Evolutionary conservation across 2,113 vertebrate species (phyloP).

Genomic region (Oceanodroma tethys): DNA sequence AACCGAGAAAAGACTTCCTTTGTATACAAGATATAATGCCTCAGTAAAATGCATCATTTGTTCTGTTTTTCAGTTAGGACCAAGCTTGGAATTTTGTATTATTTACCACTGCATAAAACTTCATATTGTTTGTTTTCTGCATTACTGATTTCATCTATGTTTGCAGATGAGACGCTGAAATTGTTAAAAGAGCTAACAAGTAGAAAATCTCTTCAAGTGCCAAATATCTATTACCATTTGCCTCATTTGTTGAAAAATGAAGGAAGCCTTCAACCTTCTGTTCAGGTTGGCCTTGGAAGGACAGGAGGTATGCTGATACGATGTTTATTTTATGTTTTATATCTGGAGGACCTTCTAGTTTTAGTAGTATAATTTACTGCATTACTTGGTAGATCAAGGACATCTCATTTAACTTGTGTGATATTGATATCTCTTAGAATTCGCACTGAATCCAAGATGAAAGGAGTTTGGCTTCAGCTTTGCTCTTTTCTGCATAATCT

Average conservation of each 20-base stretch:
- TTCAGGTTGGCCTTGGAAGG: constrained; percentile 90
- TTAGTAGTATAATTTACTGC: background rate
- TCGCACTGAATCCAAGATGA: background rate
- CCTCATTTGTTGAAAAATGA: constrained; percentile 97
- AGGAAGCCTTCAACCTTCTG: constrained; percentile 93
- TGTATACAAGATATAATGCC: background rate
- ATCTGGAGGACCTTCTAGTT: background rate
- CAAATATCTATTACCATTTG: constrained; percentile 98
- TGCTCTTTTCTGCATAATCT: constrained; percentile 17
- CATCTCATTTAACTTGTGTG: background rate
- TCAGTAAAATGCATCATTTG: background rate
- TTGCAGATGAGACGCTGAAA: constrained; percentile 92
- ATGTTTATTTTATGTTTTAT: background rate
- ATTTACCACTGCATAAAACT: background rate
- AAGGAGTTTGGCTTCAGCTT: constrained; percentile 14
- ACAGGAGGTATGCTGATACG: constrained; percentile 83
- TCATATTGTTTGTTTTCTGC: background rate
- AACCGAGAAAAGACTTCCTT: background rate
- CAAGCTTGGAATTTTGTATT: background rate
- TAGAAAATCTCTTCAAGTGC: constrained; percentile 94
- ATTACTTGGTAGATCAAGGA: background rate
- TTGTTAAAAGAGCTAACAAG: constrained; percentile 91
- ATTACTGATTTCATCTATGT: background rate
- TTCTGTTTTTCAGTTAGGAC: background rate
- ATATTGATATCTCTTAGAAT: background rate